Percentiles rank a stretch among this genome's conserved stretches.
Evolutionary conservation across 2,113 vertebrate genomes (phyloP).

Genomic region (Lonchura striata): DNA sequence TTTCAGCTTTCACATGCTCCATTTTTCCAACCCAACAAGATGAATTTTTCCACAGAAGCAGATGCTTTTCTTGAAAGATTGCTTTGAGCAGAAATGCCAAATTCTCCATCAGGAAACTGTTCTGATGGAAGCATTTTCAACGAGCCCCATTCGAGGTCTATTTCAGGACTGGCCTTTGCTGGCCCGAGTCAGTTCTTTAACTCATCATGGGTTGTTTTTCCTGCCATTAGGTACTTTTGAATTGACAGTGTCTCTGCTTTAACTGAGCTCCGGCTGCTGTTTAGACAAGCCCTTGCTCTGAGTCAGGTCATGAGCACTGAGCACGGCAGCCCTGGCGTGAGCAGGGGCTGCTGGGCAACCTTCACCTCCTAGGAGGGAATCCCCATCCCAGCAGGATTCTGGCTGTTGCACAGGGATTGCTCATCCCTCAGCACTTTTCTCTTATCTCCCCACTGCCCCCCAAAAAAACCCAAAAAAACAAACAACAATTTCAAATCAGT

Average conservation of each 20-base stretch:
- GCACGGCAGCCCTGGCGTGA: accelerated
- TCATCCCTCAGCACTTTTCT: background rate
- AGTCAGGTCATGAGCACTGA: background rate
- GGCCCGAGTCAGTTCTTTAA: conserved; percentile 44
- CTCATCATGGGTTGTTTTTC: conserved; percentile 3
- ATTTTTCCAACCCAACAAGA: conserved; percentile 54
- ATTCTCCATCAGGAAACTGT: conserved; percentile 61
- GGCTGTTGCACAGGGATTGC: background rate
- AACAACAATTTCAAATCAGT: background rate
- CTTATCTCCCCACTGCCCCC: accelerated
- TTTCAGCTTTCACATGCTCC: conserved; percentile 48
- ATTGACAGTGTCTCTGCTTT: background rate
- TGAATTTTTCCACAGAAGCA: conserved; percentile 60
- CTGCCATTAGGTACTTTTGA: background rate
- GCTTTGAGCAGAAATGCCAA: conserved; percentile 58
- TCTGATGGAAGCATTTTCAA: conserved; percentile 52
- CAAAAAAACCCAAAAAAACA: too few species aligned
- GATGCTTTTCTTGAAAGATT: conserved; percentile 66
- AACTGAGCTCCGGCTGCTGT: conserved; percentile 4
- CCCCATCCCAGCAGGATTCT: background rate
- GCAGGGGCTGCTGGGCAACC: background rate
- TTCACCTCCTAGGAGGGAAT: background rate
- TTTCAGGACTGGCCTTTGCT: conserved; percentile 57
- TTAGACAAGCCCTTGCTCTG: background rate
- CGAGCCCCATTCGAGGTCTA: background rate